Conservation (phyloP, 2,113 vertebrate genomes). For the Antechinus flavipes region DNA sequence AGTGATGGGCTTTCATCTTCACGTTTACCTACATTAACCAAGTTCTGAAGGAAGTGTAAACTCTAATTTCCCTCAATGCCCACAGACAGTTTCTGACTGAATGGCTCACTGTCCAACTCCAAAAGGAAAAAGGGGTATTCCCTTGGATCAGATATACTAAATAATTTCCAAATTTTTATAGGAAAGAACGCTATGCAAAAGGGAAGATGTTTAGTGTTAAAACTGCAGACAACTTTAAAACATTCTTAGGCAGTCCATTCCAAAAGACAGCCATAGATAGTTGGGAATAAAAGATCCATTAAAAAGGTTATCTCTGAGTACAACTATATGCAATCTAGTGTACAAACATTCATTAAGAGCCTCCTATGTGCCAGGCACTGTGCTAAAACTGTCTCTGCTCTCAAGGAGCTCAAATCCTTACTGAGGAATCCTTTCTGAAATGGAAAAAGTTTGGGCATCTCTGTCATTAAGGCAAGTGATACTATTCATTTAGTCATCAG, state of each 20-base stretch:
- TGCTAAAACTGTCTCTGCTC: neutral
- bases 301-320: neutral
- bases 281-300: neutral
- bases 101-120: neutral
- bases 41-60: neutral
- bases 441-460: neutral
- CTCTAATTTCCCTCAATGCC: neutral
- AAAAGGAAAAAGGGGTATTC: neutral
- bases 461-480: constrained; percentile 45
- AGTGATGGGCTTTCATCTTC: neutral
- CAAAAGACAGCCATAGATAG: neutral
- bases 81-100: neutral
- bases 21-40: neutral
- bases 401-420: neutral
- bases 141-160: neutral
- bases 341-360: neutral
- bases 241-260: neutral
- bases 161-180: neutral
- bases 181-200: neutral
- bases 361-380: neutral
- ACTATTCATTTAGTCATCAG: neutral
- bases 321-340: neutral
- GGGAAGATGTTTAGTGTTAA: neutral
- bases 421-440: neutral
- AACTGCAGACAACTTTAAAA: neutral